A percentile compares a stretch with the other conserved stretches of the same genome.
Evolutionary conservation across 2,888 invertebrate species (phyloP).

Genomic region (Spisula subtruncata): DNA sequence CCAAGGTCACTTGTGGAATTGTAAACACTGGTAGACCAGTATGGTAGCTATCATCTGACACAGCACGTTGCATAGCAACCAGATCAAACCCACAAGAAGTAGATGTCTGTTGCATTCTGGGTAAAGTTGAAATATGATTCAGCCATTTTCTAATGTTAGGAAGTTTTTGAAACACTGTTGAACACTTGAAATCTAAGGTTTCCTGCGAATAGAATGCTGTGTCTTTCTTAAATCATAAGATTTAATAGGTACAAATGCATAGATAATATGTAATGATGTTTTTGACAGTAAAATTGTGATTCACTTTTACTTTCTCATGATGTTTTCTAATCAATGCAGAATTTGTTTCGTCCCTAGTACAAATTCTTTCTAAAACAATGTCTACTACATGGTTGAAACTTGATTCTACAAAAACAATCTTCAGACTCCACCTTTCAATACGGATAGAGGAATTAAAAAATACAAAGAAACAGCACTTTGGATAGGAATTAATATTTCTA

Average conservation of each 20-base stretch:
- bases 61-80: constrained; percentile 42
- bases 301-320: too few relatives aligned
- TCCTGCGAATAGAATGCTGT: constrained; percentile 85
- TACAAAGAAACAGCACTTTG: too few relatives aligned
- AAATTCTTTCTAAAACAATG: too few relatives aligned
- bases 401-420: too few relatives aligned
- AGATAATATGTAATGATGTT: too few relatives aligned
- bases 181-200: constrained; percentile 66
- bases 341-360: too few relatives aligned
- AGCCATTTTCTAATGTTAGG: constrained; percentile 74
- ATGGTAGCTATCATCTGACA: neutral
- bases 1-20: constrained; percentile 63
- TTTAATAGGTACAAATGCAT: neutral
- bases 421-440: too few relatives aligned
- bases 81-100: constrained; percentile 69
- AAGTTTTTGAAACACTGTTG: constrained; percentile 54
- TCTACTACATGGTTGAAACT: too few relatives aligned
- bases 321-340: too few relatives aligned
- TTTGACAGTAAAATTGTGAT: too few relatives aligned
- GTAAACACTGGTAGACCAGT: constrained; percentile 38
- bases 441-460: too few relatives aligned
- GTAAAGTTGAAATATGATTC: constrained; percentile 72
- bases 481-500: too few relatives aligned
- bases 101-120: constrained; percentile 71
- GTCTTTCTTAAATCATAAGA: neutral